Base-by-base conservation (phyloP, 2,113 vertebrate genomes). In the Misgurnus anguillicaudatus region DNA sequence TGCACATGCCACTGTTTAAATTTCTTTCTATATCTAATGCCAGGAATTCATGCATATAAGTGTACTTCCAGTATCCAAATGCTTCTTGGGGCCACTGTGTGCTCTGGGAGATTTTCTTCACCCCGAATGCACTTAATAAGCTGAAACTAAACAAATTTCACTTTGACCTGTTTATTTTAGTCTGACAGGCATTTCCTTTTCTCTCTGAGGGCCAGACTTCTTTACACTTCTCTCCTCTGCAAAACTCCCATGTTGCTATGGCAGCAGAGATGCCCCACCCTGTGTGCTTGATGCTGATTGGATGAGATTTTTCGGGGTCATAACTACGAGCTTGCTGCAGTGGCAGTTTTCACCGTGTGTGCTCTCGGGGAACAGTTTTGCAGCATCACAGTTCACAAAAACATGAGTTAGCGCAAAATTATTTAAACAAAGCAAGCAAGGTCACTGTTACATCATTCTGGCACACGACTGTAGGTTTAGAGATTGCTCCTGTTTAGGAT, bases 141-240 rank as follows among this genome's bases (percentile, higher is more conserved):
- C 60, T 9, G 19, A 48, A 31, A 58, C n/a, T 1, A n/a, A n/a
- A 31, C 48, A 63, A 60, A 53, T 5, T 75, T 83, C 76, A 84
- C 72, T 76, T 67, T 47, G 86, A 80, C 57, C 80, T 82, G 75
- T 86, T 87, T 86, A 82, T 89, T 86, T 86, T 72, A 82, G 80
- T 81, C 80, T 65, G 36, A 80, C 83, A 86, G 77, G 55, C 79
- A 85, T 88, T 87, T 82, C 69, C 80, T 70, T 53, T 42, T 80
- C 10, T 45, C 42, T 45, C 42, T 9, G 42, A 45, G 42, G 42
- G 10, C 42, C 42, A 9, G 6, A 48, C 14, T 53, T 70, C 11
- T 72, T 79, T 68, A 39, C 69, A 80, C 45, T 60, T 84, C 55
- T 58, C 55, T 75, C 80, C 60, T 68, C 24, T 69, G 55, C 17